These are phyloP conservation scores for Megalopta genalis DNA, from an alignment of 1,140 invertebrate genomes.

Conservation along the genomic window DNA sequence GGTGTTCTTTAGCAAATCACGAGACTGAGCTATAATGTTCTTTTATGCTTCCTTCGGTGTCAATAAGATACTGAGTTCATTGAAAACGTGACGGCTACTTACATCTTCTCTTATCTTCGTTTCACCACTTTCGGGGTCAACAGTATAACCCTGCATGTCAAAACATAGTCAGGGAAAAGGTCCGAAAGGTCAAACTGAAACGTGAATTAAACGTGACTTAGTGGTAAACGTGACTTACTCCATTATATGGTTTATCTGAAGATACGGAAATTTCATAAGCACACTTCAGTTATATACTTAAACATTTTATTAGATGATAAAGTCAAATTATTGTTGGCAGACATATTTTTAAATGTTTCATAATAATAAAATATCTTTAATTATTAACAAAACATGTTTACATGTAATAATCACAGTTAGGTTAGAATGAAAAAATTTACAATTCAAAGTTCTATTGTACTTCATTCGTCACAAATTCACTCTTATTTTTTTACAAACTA, in stretches of 20 bases:
- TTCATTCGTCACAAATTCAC: background rate
- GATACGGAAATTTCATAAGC: background rate
- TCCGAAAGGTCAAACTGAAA: constrained; percentile 69
- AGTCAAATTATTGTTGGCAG: background rate
- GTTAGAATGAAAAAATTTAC: constrained; percentile 14
- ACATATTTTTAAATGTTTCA: background rate
- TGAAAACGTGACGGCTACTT: constrained; percentile 68
- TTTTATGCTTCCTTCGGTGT: constrained; percentile 27
- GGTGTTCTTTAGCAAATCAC: background rate
- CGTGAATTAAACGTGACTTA: constrained; percentile 78
- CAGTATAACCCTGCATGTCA: constrained; percentile 76
- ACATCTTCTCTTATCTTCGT: constrained; percentile 75
- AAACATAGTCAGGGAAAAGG: constrained; percentile 65
- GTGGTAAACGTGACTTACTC: constrained; percentile 51
- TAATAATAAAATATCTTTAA: background rate
- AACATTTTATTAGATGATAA: background rate
- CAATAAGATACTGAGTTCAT: constrained; percentile 54
- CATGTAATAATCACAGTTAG: background rate
- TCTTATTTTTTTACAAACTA: constrained; percentile 3
- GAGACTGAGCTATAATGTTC: constrained; percentile 6
- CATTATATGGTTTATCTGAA: background rate
- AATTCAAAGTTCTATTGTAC: background rate
- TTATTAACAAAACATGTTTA: background rate
- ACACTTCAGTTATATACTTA: background rate
- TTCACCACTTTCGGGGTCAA: constrained; percentile 74